These are phyloP conservation scores for Drosophila hawaiiensis DNA, from an alignment of 2,888 invertebrate genomes.

Conservation along the genomic window DNA sequence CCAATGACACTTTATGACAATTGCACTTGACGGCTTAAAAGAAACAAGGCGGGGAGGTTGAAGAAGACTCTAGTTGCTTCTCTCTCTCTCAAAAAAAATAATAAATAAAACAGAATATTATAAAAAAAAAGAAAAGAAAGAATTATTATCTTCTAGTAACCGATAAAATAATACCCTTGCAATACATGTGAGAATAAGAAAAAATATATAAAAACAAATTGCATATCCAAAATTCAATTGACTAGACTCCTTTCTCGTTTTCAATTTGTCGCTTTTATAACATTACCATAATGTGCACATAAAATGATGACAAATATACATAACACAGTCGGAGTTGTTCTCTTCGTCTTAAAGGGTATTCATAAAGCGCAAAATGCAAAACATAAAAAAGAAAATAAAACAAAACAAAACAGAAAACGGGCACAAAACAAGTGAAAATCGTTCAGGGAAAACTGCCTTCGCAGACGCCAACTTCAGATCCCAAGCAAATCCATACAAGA, in stretches of 20 bases:
- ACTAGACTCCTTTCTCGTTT: not conserved
- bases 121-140: not conserved
- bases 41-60: conserved; percentile 1
- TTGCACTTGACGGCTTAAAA: conserved; percentile 76
- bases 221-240: not conserved
- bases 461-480: conserved; percentile 55
- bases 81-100: conserved; percentile 10
- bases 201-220: not conserved
- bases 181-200: not conserved
- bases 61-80: conserved; percentile 9
- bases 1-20: conserved; percentile 83
- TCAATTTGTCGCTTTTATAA: not conserved
- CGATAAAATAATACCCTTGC: not conserved
- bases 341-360: conserved; percentile 13
- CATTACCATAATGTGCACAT: not conserved
- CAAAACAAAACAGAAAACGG: conserved; percentile 32
- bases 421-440: conserved; percentile 75
- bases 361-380: conserved; percentile 19
- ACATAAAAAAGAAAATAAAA: conserved; percentile 30
- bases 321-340: not conserved
- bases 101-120: conserved; percentile 6
- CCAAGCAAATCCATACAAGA: conserved; percentile 67
- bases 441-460: conserved; percentile 73
- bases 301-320: not conserved
- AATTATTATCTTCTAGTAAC: not conserved